Evolutionary conservation across 2,113 vertebrate genomes (phyloP).

Genomic region (Prunella fulvescens): DNA sequence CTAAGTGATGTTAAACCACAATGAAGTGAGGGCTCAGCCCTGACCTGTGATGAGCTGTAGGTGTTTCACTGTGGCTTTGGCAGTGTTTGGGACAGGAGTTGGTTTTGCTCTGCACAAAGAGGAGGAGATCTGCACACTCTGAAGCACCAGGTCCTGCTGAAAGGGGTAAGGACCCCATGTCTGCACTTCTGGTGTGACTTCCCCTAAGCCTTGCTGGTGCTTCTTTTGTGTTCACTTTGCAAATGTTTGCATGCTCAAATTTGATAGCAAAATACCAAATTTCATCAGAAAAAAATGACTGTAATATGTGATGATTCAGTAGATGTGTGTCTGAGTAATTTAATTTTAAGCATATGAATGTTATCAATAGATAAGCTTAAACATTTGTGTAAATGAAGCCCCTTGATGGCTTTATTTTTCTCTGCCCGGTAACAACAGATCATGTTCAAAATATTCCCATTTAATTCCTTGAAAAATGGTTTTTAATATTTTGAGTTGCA

Average conservation of each 20-base stretch:
- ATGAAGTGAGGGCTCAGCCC: rapidly evolving
- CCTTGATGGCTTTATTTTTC: background rate
- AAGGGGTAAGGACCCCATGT: rapidly evolving
- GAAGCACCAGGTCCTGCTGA: rapidly evolving
- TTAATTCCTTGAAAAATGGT: background rate
- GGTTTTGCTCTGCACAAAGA: background rate
- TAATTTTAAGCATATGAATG: rapidly evolving
- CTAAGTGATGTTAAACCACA: background rate
- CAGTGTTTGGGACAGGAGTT: rapidly evolving
- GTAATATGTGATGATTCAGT: background rate
- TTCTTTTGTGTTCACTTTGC: background rate
- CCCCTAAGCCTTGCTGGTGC: too few species aligned
- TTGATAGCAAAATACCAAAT: background rate
- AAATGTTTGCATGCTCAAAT: background rate
- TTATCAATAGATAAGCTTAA: background rate
- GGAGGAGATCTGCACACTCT: rapidly evolving
- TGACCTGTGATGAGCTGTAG: background rate
- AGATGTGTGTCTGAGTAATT: background rate
- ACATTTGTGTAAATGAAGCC: background rate
- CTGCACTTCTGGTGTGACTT: background rate
- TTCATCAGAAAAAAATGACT: background rate
- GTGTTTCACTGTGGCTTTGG: rapidly evolving
- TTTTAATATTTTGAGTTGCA: background rate
- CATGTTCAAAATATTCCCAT: background rate
- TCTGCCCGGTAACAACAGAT: background rate